Base-by-base conservation (phyloP, 2,113 vertebrate species). In the Fregata magnificens region DNA sequence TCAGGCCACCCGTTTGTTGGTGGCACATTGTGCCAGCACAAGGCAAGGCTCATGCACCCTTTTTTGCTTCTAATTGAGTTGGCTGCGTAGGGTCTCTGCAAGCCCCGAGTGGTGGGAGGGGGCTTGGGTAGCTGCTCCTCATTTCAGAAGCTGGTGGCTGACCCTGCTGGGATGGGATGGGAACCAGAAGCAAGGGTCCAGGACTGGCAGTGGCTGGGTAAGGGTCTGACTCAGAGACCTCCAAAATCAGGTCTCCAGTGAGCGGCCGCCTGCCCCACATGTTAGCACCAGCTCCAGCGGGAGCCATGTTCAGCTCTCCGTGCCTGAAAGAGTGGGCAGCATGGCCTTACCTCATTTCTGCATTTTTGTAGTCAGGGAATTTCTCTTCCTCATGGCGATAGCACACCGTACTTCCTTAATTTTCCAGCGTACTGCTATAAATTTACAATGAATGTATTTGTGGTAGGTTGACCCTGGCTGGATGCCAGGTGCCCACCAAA, bases 311-410 rank as follows among this genome's bases (percentile, higher is more conserved):
- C 24, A 85, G 14, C 5, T 47, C 15, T 76, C 24, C 6, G 1
- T 36, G 40, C 14, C 45, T 77, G 45, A 62, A 70, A 40, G 29
- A 31, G 28, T 1, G 0, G 16, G 16, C 0, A 2, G 14, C 1
- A 5, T 0, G 0, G 61, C 28, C 9, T 79, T 56, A 32, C 36
- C 3, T 61, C 26, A 11, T 44, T 50, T 83, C 20, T 70, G 12
- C 16, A 16, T 12, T 66, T 88, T 56, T 79, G 49, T 22, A 45
- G 42, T 69, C 47, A 95, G 56, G 72, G 31, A 90, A 42, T 85
- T 69, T 86, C 28, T 67, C 18, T 88, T 80, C 65, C 34, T 77
- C 3, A 1, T 16, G 5, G 11, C 3, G 6, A 76, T 38, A 95
- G 21, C 6, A 26, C 17, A 13, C 22, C 87, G 2, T 42, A 72